These are phyloP conservation scores for Amiota mariae DNA, from an alignment of 2,888 invertebrate species.

Conservation along the genomic window DNA sequence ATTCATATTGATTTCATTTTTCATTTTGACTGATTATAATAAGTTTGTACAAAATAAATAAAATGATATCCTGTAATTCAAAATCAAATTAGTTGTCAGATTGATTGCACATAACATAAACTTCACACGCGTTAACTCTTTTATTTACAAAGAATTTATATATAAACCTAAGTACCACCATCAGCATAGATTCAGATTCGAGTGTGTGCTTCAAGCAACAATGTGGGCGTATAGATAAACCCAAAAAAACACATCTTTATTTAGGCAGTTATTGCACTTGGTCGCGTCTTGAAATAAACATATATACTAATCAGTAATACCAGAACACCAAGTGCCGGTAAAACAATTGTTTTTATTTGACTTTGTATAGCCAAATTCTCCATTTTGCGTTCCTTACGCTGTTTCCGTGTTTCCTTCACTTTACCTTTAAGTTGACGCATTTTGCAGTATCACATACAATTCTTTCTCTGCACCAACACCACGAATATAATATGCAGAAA, in stretches of 20 bases:
- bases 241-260: no score
- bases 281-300: slow-evolving; percentile 86
- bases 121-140: not conserved
- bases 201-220: not conserved
- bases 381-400: slow-evolving; percentile 88
- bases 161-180: not conserved
- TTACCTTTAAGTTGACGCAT: slow-evolving; percentile 89
- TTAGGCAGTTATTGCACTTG: slow-evolving; percentile 71
- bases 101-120: not conserved
- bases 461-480: no score
- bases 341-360: slow-evolving; percentile 84
- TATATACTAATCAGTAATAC: slow-evolving; percentile 83
- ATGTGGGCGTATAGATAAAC: no score
- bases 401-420: slow-evolving; percentile 87
- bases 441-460: slow-evolving; percentile 49
- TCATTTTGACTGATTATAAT: slow-evolving; percentile 19
- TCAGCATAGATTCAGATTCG: no score
- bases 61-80: not conserved
- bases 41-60: slow-evolving; percentile 24
- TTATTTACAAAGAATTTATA: not conserved
- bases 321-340: slow-evolving; percentile 80
- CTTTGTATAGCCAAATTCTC: slow-evolving; percentile 87
- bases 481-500: not conserved
- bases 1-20: not conserved
- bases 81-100: slow-evolving; percentile 9